Percentiles rank a stretch among this genome's conserved stretches.
Conservation (phyloP, 1,140 invertebrate species). For the Fopius arisanus region DNA sequence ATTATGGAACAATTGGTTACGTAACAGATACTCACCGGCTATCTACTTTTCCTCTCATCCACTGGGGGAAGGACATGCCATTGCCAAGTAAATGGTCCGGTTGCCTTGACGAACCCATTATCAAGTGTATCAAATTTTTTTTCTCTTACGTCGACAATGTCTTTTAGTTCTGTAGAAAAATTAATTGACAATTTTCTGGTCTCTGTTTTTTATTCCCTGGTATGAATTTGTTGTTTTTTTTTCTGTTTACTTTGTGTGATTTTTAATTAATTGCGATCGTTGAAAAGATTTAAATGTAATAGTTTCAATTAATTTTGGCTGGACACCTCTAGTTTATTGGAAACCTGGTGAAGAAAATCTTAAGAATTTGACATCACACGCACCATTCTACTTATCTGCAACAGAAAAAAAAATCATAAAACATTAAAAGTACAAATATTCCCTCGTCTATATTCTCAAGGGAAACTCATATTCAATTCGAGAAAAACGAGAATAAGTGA, state of each 20-base stretch:
- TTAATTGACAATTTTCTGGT: constrained; percentile 21
- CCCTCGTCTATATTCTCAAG: too few species aligned
- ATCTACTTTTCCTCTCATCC: constrained; percentile 68
- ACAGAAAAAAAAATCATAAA: constrained; percentile 24
- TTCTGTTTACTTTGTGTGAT: background rate
- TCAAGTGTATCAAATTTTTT: constrained; percentile 12
- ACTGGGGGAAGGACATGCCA: constrained; percentile 67
- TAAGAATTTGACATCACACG: constrained; percentile 39
- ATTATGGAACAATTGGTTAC: background rate
- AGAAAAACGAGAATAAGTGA: too few species aligned
- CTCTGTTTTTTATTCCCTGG: background rate
- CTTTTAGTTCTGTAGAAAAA: background rate
- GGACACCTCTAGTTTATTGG: background rate
- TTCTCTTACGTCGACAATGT: background rate
- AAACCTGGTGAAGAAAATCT: constrained; percentile 8
- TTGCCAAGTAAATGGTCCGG: constrained; percentile 63
- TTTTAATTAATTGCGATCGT: background rate
- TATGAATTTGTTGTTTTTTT: background rate
- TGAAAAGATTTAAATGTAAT: background rate
- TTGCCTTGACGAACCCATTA: constrained; percentile 60
- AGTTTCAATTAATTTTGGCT: constrained; percentile 21
- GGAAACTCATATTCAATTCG: too few species aligned
- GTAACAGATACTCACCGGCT: constrained; percentile 48
- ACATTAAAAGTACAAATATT: too few species aligned
- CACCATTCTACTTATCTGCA: constrained; percentile 47